Base-by-base conservation (phyloP, 2,888 invertebrate species). In the Drosophila percnosoma region DNA sequence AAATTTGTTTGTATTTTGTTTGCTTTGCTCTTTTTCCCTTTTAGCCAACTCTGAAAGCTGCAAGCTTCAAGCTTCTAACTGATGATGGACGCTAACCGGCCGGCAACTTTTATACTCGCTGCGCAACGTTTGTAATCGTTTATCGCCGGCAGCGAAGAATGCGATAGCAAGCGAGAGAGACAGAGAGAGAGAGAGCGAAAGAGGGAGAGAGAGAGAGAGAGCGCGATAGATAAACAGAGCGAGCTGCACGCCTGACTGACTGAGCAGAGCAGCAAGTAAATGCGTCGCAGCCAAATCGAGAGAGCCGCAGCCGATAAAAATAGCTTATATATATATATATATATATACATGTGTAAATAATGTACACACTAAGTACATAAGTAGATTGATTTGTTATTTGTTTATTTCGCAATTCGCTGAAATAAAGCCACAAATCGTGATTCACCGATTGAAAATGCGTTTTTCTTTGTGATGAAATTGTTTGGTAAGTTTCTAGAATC, bases 21-120 rank as follows among this genome's bases (percentile, higher is more conserved):
- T 29, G 8, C 21, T 42, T 55, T 31, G 18, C 34, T 55, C 33
- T 49, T 36, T 52, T 54, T 31, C 18, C 36, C 55, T 33, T 53
- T 40, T 66, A 27, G 36, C 36, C 54, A 24, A n/a, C 53, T 51
- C 29, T 51, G 72, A 66, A 72, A 76, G 84, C 73, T 58, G 31
- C 63, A 55, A 78, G 69, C 73, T 55, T 45, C 63, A 53, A 78
- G 68, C 73, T 68, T 61, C 57, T 40, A 59, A 90, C 87, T 90
- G 82, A 75, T 83, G 73, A 52, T 65, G 57, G 40, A 33, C 55
- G 57, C 53, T 72, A 13, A 73, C 82, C 87, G 81, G 85, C 77
- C 73, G 80, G 82, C 78, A 76, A 57, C 87, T 89, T 88, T 90
- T 88, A 88, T 88, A 88, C 72, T 53, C 72, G 60, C 24, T 49